These are phyloP conservation scores for Lates calcarifer DNA, from an alignment of 2,113 vertebrate species.

Conservation along the genomic window DNA sequence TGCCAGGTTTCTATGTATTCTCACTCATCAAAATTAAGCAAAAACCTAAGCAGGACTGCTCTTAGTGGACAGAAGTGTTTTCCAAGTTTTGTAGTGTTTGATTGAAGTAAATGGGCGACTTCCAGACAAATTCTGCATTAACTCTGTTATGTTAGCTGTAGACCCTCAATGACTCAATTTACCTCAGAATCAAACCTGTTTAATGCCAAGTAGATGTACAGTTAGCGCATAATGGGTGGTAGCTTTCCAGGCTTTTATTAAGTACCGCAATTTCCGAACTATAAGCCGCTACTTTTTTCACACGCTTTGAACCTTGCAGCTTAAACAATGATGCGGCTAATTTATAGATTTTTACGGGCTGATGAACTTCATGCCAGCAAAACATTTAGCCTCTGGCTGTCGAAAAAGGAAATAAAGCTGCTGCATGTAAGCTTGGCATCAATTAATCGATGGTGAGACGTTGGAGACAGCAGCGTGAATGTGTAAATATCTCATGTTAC, in stretches of 20 bases:
- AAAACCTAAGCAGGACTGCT: not conserved
- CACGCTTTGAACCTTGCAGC: too few relatives aligned
- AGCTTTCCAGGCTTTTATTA: not conserved
- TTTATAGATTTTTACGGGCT: too few relatives aligned
- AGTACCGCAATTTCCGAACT: too few relatives aligned
- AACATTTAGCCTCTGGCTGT: too few relatives aligned
- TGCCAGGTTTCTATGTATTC: conserved; percentile 26
- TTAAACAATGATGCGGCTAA: too few relatives aligned
- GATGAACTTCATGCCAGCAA: too few relatives aligned
- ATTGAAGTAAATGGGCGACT: not conserved
- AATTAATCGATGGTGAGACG: too few relatives aligned
- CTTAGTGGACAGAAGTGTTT: not conserved
- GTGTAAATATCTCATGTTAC: too few relatives aligned
- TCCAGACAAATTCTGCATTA: not conserved
- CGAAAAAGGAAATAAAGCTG: too few relatives aligned
- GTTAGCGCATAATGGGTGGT: not conserved
- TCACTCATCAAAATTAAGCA: not conserved
- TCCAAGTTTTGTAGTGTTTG: not conserved
- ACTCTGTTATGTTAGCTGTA: not conserved
- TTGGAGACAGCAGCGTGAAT: too few relatives aligned
- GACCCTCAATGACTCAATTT: not conserved
- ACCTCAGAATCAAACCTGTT: not conserved
- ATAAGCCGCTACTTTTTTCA: not conserved
- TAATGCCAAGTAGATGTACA: not conserved
- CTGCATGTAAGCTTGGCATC: too few relatives aligned